These are phyloP conservation scores for Mesoligia furuncula DNA, from an alignment of 2,888 invertebrate genomes.

Conservation along the genomic window DNA sequence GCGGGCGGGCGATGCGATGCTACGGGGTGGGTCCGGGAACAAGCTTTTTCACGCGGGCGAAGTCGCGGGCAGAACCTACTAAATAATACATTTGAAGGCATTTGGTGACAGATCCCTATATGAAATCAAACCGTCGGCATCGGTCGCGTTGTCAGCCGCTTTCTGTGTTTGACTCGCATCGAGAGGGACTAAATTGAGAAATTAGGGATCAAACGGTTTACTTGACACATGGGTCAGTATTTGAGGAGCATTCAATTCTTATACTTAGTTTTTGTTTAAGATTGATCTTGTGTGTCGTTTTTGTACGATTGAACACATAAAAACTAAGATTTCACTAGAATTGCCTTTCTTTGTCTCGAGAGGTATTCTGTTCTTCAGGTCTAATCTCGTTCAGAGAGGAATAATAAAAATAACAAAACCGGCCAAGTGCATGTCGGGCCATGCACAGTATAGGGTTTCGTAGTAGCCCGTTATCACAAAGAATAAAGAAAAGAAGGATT, in stretches of 20 bases:
- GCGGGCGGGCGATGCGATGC: too few species aligned
- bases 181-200: background rate
- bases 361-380: background rate
- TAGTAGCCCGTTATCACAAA: too few species aligned
- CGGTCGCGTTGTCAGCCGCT: too few species aligned
- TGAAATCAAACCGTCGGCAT: background rate
- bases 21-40: too few species aligned
- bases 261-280: background rate
- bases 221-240: background rate
- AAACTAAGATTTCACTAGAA: background rate
- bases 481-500: too few species aligned
- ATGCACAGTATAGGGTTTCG: too few species aligned
- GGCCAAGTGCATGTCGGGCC: too few species aligned
- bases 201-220: slow-evolving; percentile 14
- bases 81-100: background rate
- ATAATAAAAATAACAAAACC: background rate
- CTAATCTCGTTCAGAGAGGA: background rate
- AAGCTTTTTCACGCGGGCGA: too few species aligned
- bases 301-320: background rate
- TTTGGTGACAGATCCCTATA: background rate
- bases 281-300: background rate
- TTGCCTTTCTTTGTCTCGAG: background rate
- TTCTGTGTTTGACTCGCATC: background rate
- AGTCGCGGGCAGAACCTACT: too few species aligned
- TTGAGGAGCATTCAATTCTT: background rate